These are phyloP conservation scores for Cirrhinus molitorella DNA, from an alignment of 2,797 vertebrate species.

Conservation along the genomic window DNA sequence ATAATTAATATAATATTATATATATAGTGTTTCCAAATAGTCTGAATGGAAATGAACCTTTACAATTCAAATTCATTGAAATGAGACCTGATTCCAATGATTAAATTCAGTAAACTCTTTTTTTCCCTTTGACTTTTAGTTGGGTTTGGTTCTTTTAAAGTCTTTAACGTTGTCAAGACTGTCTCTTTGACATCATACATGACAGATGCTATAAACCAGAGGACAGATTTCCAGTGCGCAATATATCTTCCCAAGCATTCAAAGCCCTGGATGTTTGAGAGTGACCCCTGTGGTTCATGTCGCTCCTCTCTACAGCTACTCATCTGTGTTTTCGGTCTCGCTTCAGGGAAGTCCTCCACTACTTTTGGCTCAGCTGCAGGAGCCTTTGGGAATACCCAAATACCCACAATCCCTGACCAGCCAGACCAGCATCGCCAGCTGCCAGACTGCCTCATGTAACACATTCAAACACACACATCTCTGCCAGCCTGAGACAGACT, in stretches of 20 bases:
- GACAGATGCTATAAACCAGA: background rate
- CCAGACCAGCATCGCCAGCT: slow-evolving; percentile 28
- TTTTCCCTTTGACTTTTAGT: background rate
- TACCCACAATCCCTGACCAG: slow-evolving; percentile 32
- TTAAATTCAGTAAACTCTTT: too few species aligned
- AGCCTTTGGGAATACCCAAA: slow-evolving; percentile 36
- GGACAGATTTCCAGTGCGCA: background rate
- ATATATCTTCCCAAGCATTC: background rate
- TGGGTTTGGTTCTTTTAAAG: background rate
- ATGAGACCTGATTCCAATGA: background rate
- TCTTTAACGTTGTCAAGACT: background rate
- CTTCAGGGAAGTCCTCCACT: slow-evolving; percentile 40
- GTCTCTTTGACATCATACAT: background rate
- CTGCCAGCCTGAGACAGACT: background rate
- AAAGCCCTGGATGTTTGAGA: slow-evolving; percentile 9
- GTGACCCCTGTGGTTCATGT: slow-evolving; percentile 1
- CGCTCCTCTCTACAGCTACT: slow-evolving; percentile 6
- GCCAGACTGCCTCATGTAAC: slow-evolving; percentile 12
- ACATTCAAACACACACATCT: background rate
- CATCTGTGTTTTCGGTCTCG: slow-evolving; percentile 27
- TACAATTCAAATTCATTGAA: background rate
- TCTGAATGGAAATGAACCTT: too few species aligned
- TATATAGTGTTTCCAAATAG: background rate
- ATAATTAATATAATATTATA: background rate
- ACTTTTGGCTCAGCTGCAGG: slow-evolving; percentile 45